Conservation (phyloP, 2,888 invertebrate genomes). For the Clistopyga incitator region DNA sequence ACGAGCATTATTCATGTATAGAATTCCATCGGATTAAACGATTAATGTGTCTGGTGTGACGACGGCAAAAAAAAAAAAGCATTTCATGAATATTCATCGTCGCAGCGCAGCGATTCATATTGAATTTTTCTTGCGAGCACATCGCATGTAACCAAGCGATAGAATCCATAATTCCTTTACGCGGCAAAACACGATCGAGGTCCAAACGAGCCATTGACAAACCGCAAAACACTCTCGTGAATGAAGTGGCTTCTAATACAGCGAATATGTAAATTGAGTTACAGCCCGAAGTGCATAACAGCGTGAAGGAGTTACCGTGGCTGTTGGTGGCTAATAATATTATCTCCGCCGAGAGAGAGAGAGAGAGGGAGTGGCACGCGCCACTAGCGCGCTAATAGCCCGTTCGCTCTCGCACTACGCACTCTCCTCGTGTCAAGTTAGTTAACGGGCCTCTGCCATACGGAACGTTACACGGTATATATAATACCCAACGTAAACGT, state of each 20-base stretch:
- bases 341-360: constrained; percentile 48
- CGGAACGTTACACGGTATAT: constrained; percentile 25
- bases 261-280: neutral
- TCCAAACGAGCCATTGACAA: neutral
- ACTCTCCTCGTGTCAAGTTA: constrained; percentile 58
- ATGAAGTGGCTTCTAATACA: neutral
- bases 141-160: too few relatives aligned
- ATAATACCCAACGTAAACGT: constrained; percentile 54
- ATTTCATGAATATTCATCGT: neutral
- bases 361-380: constrained; percentile 47
- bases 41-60: neutral
- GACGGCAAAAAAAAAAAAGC: neutral
- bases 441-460: constrained; percentile 49
- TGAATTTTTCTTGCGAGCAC: neutral
- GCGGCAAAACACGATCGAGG: neutral
- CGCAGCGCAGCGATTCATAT: neutral
- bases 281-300: constrained; percentile 14
- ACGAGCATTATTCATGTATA: neutral
- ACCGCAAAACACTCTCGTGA: neutral
- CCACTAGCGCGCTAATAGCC: constrained; percentile 53
- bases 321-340: constrained; percentile 41
- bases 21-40: neutral
- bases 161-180: neutral
- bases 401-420: constrained; percentile 48
- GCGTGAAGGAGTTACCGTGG: constrained; percentile 30